Evolutionary conservation across 2,113 vertebrate genomes (phyloP).

Genomic region (Albula goreensis): DNA sequence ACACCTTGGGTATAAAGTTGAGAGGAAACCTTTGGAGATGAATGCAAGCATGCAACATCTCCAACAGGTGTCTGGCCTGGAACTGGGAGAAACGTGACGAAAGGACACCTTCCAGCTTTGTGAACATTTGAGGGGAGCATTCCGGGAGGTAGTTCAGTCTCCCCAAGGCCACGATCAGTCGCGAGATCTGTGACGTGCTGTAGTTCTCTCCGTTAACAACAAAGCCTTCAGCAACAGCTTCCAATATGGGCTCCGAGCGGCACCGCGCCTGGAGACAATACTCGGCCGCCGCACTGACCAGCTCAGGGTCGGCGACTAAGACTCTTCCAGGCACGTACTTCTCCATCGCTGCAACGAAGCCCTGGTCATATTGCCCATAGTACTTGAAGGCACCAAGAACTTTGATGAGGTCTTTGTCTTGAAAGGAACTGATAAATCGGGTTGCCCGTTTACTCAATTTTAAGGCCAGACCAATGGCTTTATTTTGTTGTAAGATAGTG

Average conservation of each 20-base stretch:
- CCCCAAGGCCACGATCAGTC: slow-evolving; percentile 71
- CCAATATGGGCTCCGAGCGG: slow-evolving; percentile 70
- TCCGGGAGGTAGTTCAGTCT: slow-evolving; percentile 78
- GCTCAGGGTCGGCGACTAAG: slow-evolving; percentile 50
- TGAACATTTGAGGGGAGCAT: slow-evolving; percentile 69
- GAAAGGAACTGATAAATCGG: background rate
- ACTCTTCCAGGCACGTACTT: slow-evolving; percentile 26
- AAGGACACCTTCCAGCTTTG: slow-evolving; percentile 70
- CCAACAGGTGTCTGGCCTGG: slow-evolving; percentile 65
- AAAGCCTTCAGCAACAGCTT: slow-evolving; percentile 72
- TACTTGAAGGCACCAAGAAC: background rate
- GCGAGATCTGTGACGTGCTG: slow-evolving; percentile 63
- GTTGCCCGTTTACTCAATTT: slow-evolving; percentile 14
- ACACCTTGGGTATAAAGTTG: slow-evolving; percentile 77
- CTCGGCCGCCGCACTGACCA: slow-evolving; percentile 60
- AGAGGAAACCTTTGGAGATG: slow-evolving; percentile 74
- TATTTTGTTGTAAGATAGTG: background rate
- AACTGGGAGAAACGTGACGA: slow-evolving; percentile 58
- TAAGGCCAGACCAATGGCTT: background rate
- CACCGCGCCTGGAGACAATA: slow-evolving; percentile 70
- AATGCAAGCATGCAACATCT: slow-evolving; percentile 72
- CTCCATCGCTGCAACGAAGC: slow-evolving; percentile 19
- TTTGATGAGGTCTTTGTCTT: slow-evolving; percentile 7
- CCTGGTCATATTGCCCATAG: background rate
- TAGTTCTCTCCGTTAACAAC: slow-evolving; percentile 63